Conservation (phyloP, 1,140 invertebrate species). For the Drosophila teissieri region DNA sequence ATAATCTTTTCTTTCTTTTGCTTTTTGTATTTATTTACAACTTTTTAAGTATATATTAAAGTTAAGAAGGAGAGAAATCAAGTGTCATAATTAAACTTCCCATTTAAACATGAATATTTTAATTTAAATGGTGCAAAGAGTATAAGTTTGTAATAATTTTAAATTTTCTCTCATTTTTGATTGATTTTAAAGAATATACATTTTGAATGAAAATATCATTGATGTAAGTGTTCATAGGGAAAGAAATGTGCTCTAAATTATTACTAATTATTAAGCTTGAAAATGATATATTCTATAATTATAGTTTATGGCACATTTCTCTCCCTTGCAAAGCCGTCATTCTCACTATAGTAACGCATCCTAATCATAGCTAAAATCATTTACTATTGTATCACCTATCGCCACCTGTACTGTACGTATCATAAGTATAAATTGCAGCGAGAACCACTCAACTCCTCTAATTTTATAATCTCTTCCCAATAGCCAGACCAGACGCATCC, state of each 20-base stretch:
- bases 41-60: neutral
- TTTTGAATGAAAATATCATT: slow-evolving; percentile 1
- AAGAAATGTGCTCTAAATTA: slow-evolving; percentile 7
- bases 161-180: slow-evolving; percentile 2
- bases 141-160: neutral
- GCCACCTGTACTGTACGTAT: slow-evolving; percentile 41
- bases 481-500: slow-evolving; percentile 30
- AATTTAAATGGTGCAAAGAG: neutral
- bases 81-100: neutral
- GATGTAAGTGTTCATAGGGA: neutral
- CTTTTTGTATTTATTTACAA: slow-evolving; percentile 7
- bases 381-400: slow-evolving; percentile 17
- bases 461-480: slow-evolving; percentile 40
- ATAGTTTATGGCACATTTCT: slow-evolving; percentile 14
- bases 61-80: neutral
- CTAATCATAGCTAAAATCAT: slow-evolving; percentile 16
- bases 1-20: slow-evolving; percentile 9
- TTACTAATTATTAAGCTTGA: neutral
- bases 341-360: slow-evolving; percentile 17
- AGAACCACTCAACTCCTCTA: slow-evolving; percentile 12
- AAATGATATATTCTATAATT: too few species aligned
- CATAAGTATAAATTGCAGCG: slow-evolving; percentile 31
- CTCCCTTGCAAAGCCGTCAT: neutral
- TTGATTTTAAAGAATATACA: neutral
- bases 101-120: too few species aligned